Evolutionary conservation across 1,140 invertebrate genomes (phyloP).

Genomic region (Lethocerus indicus): DNA sequence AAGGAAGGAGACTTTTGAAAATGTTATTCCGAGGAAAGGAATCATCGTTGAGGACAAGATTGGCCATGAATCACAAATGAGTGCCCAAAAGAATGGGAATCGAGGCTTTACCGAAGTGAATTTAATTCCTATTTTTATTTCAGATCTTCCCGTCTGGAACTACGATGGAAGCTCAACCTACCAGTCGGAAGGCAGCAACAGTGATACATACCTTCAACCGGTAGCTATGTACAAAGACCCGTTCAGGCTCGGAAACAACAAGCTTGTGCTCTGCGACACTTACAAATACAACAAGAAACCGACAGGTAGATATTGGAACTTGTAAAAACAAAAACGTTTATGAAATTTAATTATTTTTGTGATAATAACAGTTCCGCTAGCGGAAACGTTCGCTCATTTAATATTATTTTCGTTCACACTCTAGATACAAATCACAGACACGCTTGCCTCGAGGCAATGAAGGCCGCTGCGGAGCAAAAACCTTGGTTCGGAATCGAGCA

Average conservation of each 20-base stretch:
- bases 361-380: background rate
- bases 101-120: no score
- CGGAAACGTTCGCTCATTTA: background rate
- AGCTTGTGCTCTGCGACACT: constrained; percentile 77
- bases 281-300: constrained; percentile 56
- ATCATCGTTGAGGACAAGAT: background rate
- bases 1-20: no score
- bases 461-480: constrained; percentile 50
- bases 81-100: no score
- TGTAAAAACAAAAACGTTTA: constrained; percentile 24
- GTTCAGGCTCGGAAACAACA: constrained; percentile 75
- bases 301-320: constrained; percentile 42
- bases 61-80: constrained; percentile 1
- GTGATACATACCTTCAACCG: constrained; percentile 78
- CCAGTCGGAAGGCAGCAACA: constrained; percentile 60
- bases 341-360: background rate
- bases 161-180: constrained; percentile 84
- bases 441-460: constrained; percentile 53
- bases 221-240: constrained; percentile 86
- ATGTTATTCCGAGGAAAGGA: no score
- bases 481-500: constrained; percentile 95
- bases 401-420: background rate
- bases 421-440: constrained; percentile 56
- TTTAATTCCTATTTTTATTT: constrained; percentile 6
- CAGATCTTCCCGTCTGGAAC: constrained; percentile 85